Base-by-base conservation (phyloP, 2,797 vertebrate species). In the Acropternis orthonyx region DNA sequence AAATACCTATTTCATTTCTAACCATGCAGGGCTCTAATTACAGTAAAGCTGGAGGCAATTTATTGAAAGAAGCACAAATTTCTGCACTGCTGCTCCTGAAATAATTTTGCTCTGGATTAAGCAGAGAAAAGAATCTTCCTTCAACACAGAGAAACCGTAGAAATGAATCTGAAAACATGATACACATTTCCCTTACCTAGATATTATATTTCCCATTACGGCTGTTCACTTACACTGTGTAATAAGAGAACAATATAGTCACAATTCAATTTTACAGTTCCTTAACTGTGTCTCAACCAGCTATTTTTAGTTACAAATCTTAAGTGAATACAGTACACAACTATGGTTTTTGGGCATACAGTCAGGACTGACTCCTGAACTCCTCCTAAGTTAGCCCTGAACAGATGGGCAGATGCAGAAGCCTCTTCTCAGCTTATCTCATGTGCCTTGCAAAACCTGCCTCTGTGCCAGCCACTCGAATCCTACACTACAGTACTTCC, bases 281-380 rank as follows among this genome's bases (percentile, higher is more conserved):
- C 65, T 43, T 62, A 52, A 43, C 55, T 36, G 46, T 66, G 69
- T 27, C 66, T 44, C 48, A 30, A 71, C 12, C 32, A 56, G 30
- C 43, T 89, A 87, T 74, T 87, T 92, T 84, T 77, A 87, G 82
- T 52, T 58, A 49, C 65, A 62, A 62, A 58, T 78, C 78, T 81
- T 26, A 36, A 78, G 62, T 13, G 43, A 73, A 52, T 10, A 23
- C 34, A 49, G 62, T 4, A 52, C 4, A 2, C 39, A 58, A 14
- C 48, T 8, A 19, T 2, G 10, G 41, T 5, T 34, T 88, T 73
- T 44, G 73, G 58, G 75, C 55, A 34, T 7, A 27, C 30, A 44
- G 39, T 49, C n/a, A 73, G 72, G 63, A 78, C 27, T 1, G 0
- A 46, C 66, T 88, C 56, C 55, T 41, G 56, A 92, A 61, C 46